Evolutionary conservation across 1,140 invertebrate genomes (phyloP).

Genomic region (Bacillus rossius): DNA sequence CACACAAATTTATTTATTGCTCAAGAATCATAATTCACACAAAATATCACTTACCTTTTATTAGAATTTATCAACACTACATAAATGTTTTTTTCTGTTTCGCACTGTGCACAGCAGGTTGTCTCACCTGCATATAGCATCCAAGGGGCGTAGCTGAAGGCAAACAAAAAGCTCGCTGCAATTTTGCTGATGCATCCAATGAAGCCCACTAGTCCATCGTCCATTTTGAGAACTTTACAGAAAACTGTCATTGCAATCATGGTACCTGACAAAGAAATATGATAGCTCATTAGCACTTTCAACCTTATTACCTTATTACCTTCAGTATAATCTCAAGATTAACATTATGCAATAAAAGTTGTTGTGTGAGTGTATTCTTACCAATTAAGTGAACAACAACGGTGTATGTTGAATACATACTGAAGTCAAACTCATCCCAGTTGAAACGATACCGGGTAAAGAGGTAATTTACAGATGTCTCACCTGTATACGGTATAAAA

Average conservation of each 20-base stretch:
- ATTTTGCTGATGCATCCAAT: conserved; percentile 75
- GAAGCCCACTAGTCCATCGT: conserved; percentile 74
- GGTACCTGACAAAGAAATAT: conserved; percentile 56
- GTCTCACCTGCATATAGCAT: conserved; percentile 68
- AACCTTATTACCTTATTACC: too few species aligned
- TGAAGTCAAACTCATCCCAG: conserved; percentile 80
- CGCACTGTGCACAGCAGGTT: too few species aligned
- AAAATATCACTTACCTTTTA: too few species aligned
- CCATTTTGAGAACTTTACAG: conserved; percentile 68
- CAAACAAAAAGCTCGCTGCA: conserved; percentile 69
- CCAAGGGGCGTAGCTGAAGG: conserved; percentile 65
- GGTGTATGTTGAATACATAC: conserved; percentile 69
- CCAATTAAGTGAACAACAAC: too few species aligned
- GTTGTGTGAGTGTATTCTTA: too few species aligned
- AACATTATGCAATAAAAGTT: too few species aligned
- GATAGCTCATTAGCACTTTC: too few species aligned
- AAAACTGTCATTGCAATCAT: conserved; percentile 70
- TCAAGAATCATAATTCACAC: too few species aligned
- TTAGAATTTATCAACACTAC: too few species aligned
- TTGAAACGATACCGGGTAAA: conserved; percentile 76
- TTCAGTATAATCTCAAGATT: too few species aligned
- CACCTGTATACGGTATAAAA: conserved; percentile 49
- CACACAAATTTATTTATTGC: too few species aligned
- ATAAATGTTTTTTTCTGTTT: too few species aligned
- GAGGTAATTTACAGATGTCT: conserved; percentile 72